Percentiles rank a stretch among this genome's conserved stretches.
Evolutionary conservation across 1,140 invertebrate species (phyloP).

Genomic region (Mactra quadrangularis): DNA sequence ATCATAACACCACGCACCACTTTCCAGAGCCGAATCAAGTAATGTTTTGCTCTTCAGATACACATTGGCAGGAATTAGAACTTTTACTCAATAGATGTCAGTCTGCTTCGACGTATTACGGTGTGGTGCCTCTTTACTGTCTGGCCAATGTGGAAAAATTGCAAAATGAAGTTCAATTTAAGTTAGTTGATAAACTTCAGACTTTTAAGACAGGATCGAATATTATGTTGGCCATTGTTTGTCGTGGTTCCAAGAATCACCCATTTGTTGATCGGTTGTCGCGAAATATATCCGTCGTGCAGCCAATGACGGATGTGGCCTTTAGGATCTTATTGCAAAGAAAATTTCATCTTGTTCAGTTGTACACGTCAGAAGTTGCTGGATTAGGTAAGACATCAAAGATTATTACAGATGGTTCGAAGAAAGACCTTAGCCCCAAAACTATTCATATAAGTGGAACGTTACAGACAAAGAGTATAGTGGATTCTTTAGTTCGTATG

Average conservation of each 20-base stretch:
- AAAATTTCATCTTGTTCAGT: constrained; percentile 35
- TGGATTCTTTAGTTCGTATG: constrained; percentile 23
- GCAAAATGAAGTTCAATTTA: constrained; percentile 50
- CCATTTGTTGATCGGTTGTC: constrained; percentile 60
- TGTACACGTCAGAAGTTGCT: constrained; percentile 62
- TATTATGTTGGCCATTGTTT: constrained; percentile 52
- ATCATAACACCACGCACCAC: constrained; percentile 59
- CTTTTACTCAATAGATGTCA: constrained; percentile 61
- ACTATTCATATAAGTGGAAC: constrained; percentile 64
- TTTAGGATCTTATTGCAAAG: constrained; percentile 20
- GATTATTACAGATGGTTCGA: constrained; percentile 19
- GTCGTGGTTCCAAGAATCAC: constrained; percentile 57
- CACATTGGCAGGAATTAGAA: constrained; percentile 60
- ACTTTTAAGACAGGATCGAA: neutral
- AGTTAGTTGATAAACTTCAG: constrained; percentile 53
- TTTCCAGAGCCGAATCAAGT: constrained; percentile 65
- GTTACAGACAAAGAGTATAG: neutral
- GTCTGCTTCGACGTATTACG: neutral
- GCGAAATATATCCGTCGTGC: neutral
- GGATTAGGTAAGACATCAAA: constrained; percentile 65
- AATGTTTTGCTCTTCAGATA: constrained; percentile 62
- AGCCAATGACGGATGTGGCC: constrained; percentile 39
- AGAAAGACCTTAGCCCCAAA: neutral
- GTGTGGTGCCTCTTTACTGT: constrained; percentile 44
- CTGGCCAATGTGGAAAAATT: constrained; percentile 66